Evolutionary conservation across 2,113 vertebrate genomes (phyloP).

Genomic region (Euleptes europaea): DNA sequence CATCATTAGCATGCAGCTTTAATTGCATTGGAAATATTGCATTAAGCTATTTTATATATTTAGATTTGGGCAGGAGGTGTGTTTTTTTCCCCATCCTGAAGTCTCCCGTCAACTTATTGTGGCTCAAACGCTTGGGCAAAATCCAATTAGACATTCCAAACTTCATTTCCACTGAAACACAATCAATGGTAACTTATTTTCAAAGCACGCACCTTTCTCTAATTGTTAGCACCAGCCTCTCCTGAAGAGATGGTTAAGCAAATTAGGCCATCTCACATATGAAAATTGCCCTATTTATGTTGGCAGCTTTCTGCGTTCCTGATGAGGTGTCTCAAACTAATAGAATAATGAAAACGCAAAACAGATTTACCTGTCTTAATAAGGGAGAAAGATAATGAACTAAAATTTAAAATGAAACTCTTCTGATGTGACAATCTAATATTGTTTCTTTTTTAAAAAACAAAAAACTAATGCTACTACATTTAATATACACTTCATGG

Average conservation of each 20-base stretch:
- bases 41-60: constrained; percentile 78
- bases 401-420: constrained; percentile 83
- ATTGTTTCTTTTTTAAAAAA: constrained; percentile 62
- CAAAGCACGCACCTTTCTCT: constrained; percentile 76
- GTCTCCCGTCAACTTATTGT: constrained; percentile 74
- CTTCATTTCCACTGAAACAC: constrained; percentile 85
- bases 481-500: neutral
- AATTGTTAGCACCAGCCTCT: constrained; percentile 82
- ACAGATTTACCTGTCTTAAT: constrained; percentile 84
- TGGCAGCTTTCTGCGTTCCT: constrained; percentile 76
- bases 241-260: constrained; percentile 79
- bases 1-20: constrained; percentile 74
- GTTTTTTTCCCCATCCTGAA: constrained; percentile 66
- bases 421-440: constrained; percentile 67
- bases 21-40: constrained; percentile 78
- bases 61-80: constrained; percentile 68
- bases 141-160: constrained; percentile 86
- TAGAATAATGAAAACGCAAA: constrained; percentile 87
- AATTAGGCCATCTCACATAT: constrained; percentile 78
- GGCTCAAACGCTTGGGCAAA: constrained; percentile 72
- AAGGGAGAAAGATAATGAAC: constrained; percentile 81
- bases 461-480: constrained; percentile 9
- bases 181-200: constrained; percentile 90
- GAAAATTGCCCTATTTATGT: constrained; percentile 81
- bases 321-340: constrained; percentile 81